Conservation (phyloP, 2,888 invertebrate species). For the Anticlea derivata region DNA sequence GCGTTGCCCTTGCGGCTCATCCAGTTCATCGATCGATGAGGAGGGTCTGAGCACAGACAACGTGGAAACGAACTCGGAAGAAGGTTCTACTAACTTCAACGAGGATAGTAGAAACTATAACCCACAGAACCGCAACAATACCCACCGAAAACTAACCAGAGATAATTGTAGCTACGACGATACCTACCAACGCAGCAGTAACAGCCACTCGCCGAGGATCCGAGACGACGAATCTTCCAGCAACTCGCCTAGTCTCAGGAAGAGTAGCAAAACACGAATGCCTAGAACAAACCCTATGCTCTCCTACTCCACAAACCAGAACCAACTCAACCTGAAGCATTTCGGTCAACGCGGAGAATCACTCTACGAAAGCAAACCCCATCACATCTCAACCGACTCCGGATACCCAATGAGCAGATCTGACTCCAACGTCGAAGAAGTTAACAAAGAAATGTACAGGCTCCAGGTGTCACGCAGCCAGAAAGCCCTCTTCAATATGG, state of each 20-base stretch:
- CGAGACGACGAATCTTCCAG: constrained; percentile 77
- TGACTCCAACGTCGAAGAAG: constrained; percentile 80
- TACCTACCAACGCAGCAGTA: constrained; percentile 70
- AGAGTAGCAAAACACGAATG: constrained; percentile 80
- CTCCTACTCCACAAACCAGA: constrained; percentile 79
- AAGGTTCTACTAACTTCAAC: constrained; percentile 79
- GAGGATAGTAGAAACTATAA: constrained; percentile 76
- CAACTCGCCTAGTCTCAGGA: constrained; percentile 77
- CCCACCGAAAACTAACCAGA: constrained; percentile 81
- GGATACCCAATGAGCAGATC: constrained; percentile 78
- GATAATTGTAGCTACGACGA: constrained; percentile 78
- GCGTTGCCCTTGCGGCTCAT: constrained; percentile 80
- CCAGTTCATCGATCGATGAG: constrained; percentile 83
- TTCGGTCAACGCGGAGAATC: constrained; percentile 78
- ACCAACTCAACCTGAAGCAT: constrained; percentile 74
- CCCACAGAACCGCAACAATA: constrained; percentile 75
- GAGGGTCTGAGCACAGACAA: constrained; percentile 83
- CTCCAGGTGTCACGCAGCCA: constrained; percentile 79
- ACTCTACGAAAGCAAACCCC: constrained; percentile 75
- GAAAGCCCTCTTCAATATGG: constrained; percentile 77
- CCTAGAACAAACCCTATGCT: constrained; percentile 85
- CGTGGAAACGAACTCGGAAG: constrained; percentile 81
- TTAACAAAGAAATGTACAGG: constrained; percentile 81
- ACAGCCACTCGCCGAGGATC: constrained; percentile 69
- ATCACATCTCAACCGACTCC: constrained; percentile 75